Conservation (phyloP, 2,797 vertebrate genomes). For the Oreochromis grahami region DNA sequence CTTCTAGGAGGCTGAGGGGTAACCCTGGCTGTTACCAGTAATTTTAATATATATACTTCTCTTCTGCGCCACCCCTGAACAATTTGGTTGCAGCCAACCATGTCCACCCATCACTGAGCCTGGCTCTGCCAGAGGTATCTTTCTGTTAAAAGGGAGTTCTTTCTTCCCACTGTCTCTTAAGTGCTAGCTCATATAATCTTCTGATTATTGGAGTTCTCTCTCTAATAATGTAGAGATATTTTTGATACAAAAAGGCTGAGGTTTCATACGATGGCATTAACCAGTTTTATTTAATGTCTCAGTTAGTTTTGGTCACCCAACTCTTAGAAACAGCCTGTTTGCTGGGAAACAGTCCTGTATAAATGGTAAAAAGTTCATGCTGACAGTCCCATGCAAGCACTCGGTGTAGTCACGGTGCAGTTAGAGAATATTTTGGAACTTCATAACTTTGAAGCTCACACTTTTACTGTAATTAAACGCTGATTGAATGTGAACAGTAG, state of each 20-base stretch:
- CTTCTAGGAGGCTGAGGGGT: not conserved
- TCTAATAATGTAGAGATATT: not conserved
- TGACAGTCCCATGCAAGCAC: not conserved
- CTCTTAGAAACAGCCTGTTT: not conserved
- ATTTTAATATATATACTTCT: not conserved
- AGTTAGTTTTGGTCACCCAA: not conserved
- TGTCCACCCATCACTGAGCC: not conserved
- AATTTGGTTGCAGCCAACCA: not conserved
- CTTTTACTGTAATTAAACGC: not conserved
- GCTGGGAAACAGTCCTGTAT: not conserved
- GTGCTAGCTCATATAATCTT: not conserved
- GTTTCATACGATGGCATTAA: not conserved
- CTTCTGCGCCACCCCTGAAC: not conserved
- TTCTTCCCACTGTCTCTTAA: not conserved
- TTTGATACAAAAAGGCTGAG: not conserved
- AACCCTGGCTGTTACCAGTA: not conserved
- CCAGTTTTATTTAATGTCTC: not conserved
- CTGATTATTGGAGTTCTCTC: not conserved
- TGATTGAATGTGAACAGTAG: not conserved
- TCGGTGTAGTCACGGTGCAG: not conserved
- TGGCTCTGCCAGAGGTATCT: not conserved
- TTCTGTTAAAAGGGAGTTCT: not conserved
- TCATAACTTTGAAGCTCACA: not conserved
- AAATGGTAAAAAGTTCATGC: not conserved
- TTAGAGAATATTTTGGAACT: not conserved